Evolutionary conservation across 2,797 vertebrate genomes (phyloP).

Genomic region (Triplophysa bombifrons): DNA sequence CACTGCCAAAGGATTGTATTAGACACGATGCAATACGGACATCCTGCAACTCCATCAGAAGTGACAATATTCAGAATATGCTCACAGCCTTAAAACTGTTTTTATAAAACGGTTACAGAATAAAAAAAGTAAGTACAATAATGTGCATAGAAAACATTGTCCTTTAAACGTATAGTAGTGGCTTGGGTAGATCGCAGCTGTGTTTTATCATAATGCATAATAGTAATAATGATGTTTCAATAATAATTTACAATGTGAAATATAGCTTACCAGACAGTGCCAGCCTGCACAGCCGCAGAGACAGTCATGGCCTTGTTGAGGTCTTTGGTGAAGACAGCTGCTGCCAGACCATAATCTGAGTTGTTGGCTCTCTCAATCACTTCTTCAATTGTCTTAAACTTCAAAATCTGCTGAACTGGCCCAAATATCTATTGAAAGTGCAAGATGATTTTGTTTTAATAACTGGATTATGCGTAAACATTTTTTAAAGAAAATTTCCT

Average conservation of each 20-base stretch:
- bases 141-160: too few species aligned
- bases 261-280: conserved; percentile 92
- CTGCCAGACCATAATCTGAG: conserved; percentile 91
- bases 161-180: too few species aligned
- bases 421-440: conserved; percentile 89
- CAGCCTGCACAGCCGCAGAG: conserved; percentile 94
- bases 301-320: conserved; percentile 96
- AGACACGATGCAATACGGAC: neutral
- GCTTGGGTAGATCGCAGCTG: too few species aligned
- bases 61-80: neutral
- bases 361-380: conserved; percentile 97
- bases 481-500: neutral
- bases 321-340: conserved; percentile 94
- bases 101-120: too few species aligned
- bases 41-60: neutral
- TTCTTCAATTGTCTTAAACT: conserved; percentile 97
- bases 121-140: too few species aligned
- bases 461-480: neutral
- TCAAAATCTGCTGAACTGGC: conserved; percentile 96
- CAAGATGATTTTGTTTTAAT: neutral
- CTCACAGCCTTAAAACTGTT: too few species aligned
- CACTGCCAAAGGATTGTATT: neutral
- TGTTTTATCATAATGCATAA: neutral
- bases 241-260: conserved; percentile 1
- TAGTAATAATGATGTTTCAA: neutral